Conservation (phyloP, 2,797 vertebrate genomes). For the Gallinago solitaria region DNA sequence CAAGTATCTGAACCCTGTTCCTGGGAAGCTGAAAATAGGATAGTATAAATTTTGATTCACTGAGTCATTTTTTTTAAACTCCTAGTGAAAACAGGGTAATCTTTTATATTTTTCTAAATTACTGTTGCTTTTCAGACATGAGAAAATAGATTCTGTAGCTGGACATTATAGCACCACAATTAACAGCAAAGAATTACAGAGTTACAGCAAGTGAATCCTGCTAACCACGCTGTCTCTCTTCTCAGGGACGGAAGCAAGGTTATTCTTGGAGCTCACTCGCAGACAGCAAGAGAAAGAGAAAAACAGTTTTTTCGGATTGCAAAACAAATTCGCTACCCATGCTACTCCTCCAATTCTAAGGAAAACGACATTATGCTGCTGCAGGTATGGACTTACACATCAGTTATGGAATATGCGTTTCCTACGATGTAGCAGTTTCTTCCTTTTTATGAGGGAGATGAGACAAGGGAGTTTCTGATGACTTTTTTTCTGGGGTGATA, state of each 20-base stretch:
- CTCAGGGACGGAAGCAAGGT: neutral
- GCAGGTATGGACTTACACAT: constrained; percentile 22
- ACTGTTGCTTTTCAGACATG: neutral
- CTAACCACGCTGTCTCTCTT: neutral
- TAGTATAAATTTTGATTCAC: neutral
- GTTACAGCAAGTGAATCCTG: neutral
- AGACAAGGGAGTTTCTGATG: neutral
- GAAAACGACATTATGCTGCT: constrained; percentile 62
- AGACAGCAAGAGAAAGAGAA: fast-evolving
- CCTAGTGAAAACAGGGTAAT: neutral
- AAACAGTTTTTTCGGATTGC: neutral
- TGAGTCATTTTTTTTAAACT: neutral
- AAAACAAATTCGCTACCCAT: neutral
- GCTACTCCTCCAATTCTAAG: fast-evolving
- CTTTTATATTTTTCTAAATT: neutral
- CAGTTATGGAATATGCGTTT: neutral
- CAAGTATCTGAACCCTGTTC: neutral
- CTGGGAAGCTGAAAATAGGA: neutral
- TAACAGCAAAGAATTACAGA: neutral
- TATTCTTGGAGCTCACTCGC: constrained; percentile 49
- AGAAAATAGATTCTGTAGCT: neutral
- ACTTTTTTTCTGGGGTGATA: neutral
- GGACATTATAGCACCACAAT: neutral
- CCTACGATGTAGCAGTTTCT: neutral
- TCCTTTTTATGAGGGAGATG: neutral